Evolutionary conservation across 2,797 vertebrate species (phyloP).

Genomic region (Enteromius unitaeniatus): DNA sequence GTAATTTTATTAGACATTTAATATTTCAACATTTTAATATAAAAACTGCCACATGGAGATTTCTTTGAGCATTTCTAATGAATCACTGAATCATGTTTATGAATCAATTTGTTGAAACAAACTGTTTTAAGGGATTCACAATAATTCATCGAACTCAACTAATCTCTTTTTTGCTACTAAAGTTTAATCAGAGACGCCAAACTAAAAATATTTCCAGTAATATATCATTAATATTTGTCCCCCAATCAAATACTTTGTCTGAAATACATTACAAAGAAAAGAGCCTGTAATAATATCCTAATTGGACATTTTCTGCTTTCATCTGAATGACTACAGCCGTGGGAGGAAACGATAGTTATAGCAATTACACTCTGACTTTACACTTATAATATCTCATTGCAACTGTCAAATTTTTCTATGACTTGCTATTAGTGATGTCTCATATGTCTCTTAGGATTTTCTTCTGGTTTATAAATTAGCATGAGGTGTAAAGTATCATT

Average conservation of each 20-base stretch:
- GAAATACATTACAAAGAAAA: background rate
- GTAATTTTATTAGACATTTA: slow-evolving; percentile 1
- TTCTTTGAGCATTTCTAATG: background rate
- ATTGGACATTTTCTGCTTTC: slow-evolving; percentile 20
- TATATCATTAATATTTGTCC: background rate
- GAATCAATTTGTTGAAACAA: slow-evolving; percentile 1
- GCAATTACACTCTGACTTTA: slow-evolving; percentile 1
- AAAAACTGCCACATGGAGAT: background rate
- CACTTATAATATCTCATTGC: slow-evolving; percentile 14
- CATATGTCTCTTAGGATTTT: background rate
- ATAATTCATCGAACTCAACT: background rate
- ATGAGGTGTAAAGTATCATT: slow-evolving; percentile 35
- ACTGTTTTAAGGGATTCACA: background rate
- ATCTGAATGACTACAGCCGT: slow-evolving; percentile 8
- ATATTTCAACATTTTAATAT: slow-evolving; percentile 12
- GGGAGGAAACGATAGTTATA: slow-evolving; percentile 7
- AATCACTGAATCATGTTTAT: background rate
- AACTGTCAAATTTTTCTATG: slow-evolving; percentile 29
- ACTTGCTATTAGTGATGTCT: slow-evolving; percentile 17
- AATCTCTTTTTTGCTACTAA: background rate
- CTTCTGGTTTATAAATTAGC: slow-evolving; percentile 13
- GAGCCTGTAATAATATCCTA: slow-evolving; percentile 14
- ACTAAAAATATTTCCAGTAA: background rate
- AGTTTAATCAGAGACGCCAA: background rate
- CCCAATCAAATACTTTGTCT: background rate